phyloP scores from a whole-genome alignment of 2,888 invertebrate species.

The Tetrapedia diversipes region DNA sequence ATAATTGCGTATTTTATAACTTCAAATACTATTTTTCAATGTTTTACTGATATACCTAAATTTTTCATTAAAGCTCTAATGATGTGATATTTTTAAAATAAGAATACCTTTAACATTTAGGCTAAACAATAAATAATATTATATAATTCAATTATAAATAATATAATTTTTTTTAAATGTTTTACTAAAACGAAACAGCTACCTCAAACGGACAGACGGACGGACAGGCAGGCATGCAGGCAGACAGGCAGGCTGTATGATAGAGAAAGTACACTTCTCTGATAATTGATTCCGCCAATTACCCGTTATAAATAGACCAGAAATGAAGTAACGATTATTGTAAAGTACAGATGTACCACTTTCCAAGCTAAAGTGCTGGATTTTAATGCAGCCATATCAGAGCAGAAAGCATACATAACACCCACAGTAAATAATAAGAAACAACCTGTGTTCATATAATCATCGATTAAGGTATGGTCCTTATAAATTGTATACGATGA shows the following conservation, averaged over 20 bases:
- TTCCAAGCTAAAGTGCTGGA: slow-evolving; percentile 47
- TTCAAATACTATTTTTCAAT: not conserved
- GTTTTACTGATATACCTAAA: not conserved
- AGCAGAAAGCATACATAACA: slow-evolving; percentile 52
- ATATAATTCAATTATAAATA: slow-evolving; percentile 2
- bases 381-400: slow-evolving; percentile 49
- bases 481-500: not conserved
- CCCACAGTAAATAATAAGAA: slow-evolving; percentile 20
- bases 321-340: slow-evolving; percentile 47
- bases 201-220: slow-evolving; percentile 74
- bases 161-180: not conserved
- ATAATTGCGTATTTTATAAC: not conserved
- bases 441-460: slow-evolving; percentile 19
- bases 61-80: not conserved
- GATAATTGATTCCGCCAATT: slow-evolving; percentile 32
- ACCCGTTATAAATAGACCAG: slow-evolving; percentile 33
- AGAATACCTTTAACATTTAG: not conserved
- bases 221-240: slow-evolving; percentile 70
- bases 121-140: not conserved
- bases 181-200: slow-evolving; percentile 57
- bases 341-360: slow-evolving; percentile 43
- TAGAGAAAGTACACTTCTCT: slow-evolving; percentile 50
- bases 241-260: slow-evolving; percentile 67
- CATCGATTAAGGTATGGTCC: slow-evolving; percentile 6
- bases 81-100: not conserved